These are phyloP conservation scores for Aphrophora alni DNA, from an alignment of 2,888 invertebrate species.

Conservation along the genomic window DNA sequence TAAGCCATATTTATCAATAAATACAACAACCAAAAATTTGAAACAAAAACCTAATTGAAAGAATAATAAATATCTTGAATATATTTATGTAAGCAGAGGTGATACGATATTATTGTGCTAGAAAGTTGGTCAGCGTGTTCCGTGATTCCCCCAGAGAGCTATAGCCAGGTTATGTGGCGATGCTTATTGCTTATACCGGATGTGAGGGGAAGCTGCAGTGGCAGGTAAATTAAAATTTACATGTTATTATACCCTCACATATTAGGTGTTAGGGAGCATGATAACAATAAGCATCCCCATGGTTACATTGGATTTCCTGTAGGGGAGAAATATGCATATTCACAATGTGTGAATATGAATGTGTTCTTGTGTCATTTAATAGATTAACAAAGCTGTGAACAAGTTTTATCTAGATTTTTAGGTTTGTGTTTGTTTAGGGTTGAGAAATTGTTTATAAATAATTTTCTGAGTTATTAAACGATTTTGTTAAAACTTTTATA, in stretches of 20 bases:
- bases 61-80: no score
- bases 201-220: not conserved
- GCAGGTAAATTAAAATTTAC: conserved; percentile 9
- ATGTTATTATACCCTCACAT: not conserved
- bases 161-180: not conserved
- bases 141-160: not conserved
- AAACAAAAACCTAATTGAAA: not conserved
- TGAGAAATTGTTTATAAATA: no score
- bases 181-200: not conserved
- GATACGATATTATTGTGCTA: not conserved
- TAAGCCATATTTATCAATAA: no score
- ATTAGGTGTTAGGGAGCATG: not conserved
- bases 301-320: not conserved
- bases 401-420: no score
- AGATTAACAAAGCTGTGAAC: no score
- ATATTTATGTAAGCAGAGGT: not conserved
- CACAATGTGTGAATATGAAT: no score
- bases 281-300: not conserved
- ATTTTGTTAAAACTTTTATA: no score
- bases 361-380: not conserved
- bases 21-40: no score
- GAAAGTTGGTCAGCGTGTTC: not conserved
- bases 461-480: no score
- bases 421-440: no score
- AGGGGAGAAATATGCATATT: not conserved